phyloP scores from a whole-genome alignment of 1,140 invertebrate genomes.

The Rhopalosiphum padi region DNA sequence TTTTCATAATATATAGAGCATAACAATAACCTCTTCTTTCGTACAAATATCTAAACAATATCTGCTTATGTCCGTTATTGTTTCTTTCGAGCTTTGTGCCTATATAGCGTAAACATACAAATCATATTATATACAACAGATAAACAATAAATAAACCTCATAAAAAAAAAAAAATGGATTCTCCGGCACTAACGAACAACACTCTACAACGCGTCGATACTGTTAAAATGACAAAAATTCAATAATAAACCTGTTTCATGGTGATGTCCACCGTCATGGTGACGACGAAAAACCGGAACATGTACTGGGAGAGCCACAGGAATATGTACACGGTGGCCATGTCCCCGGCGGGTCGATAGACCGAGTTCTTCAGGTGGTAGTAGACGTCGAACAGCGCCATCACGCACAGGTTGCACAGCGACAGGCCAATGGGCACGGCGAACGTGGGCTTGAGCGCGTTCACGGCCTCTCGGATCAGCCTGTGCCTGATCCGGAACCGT shows the following conservation, averaged over 20 bases:
- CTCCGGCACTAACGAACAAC: neutral
- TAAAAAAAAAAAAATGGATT: too few species aligned
- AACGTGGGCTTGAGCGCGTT: neutral
- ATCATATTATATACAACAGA: too few species aligned
- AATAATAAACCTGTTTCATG: neutral
- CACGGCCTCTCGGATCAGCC: neutral
- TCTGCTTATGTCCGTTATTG: neutral
- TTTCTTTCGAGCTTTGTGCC: neutral
- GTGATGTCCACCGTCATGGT: neutral
- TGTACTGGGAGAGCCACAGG: neutral
- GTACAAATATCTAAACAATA: neutral
- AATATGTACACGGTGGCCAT: neutral
- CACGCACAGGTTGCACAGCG: constrained; percentile 32
- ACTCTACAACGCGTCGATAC: too few species aligned
- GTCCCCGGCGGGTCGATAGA: neutral
- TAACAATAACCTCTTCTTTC: constrained; percentile 22
- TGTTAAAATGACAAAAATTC: neutral
- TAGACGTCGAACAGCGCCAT: neutral
- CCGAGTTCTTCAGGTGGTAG: neutral
- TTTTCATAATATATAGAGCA: neutral
- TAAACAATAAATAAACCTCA: neutral
- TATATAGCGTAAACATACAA: neutral
- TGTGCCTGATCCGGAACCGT: neutral
- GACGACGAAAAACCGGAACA: neutral
- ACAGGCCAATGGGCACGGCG: neutral